Evolutionary conservation across 2,797 vertebrate genomes (phyloP).

Genomic region (Glyptemys insculpta): DNA sequence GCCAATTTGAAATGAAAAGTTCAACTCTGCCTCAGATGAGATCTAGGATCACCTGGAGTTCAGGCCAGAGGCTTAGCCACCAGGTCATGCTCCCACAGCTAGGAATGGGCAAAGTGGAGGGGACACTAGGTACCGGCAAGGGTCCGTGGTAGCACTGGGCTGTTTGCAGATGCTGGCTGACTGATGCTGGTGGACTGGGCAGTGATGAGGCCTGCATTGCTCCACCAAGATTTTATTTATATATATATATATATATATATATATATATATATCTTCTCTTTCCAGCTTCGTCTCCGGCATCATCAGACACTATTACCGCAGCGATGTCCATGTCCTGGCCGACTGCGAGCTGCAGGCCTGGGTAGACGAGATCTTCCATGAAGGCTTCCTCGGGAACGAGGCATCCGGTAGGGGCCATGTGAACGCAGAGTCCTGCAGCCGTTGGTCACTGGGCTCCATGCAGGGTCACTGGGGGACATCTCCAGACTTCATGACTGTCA

Average conservation of each 20-base stretch:
- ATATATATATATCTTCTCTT: not conserved
- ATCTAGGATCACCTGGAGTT: not conserved
- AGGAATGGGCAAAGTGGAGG: too few species aligned
- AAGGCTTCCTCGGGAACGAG: constrained; percentile 73
- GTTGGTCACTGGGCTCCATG: not conserved
- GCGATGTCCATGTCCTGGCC: constrained; percentile 69
- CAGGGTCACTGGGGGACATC: not conserved
- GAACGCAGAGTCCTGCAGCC: not conserved
- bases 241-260: too few species aligned
- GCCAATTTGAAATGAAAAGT: not conserved
- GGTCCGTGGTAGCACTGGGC: too few species aligned
- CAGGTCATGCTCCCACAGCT: not conserved
- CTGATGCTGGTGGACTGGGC: too few species aligned
- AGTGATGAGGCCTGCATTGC: too few species aligned
- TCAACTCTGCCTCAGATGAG: not conserved
- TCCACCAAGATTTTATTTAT: too few species aligned
- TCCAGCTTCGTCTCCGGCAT: not conserved
- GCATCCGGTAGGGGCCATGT: constrained; percentile 68
- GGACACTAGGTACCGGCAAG: too few species aligned
- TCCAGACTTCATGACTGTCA: not conserved
- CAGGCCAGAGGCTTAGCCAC: not conserved
- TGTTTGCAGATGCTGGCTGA: too few species aligned
- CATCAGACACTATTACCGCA: constrained; percentile 77
- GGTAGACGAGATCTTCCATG: constrained; percentile 80
- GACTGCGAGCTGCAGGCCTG: constrained; percentile 84